Evolutionary conservation across 2,888 invertebrate species (phyloP).

Genomic region (Aphelenchoides bicaudatus): DNA sequence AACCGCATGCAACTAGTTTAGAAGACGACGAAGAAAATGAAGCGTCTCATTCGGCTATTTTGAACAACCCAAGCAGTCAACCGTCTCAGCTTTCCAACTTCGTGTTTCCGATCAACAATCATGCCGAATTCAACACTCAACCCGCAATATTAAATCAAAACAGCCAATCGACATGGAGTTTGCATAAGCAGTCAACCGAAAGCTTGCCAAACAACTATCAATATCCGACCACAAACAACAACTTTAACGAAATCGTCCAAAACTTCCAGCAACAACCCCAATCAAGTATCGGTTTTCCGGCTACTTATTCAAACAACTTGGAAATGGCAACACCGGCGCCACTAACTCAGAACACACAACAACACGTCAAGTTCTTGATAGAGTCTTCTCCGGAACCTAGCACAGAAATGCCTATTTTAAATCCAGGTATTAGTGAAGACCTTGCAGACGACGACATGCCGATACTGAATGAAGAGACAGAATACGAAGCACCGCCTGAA

Average conservation of each 20-base stretch:
- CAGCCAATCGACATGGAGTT: slow-evolving; percentile 3
- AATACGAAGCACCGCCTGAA: slow-evolving; percentile 27
- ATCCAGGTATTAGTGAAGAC: not conserved
- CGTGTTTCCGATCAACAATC: not conserved
- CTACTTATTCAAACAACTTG: not conserved
- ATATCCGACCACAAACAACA: not conserved
- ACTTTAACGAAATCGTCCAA: not conserved
- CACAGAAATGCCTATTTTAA: slow-evolving; percentile 6
- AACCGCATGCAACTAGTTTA: slow-evolving; percentile 31
- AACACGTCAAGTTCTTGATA: not conserved
- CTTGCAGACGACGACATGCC: slow-evolving; percentile 26
- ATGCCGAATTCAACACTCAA: too few relatives aligned
- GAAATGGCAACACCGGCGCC: not conserved
- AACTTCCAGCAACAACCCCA: slow-evolving; percentile 2
- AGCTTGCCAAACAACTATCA: not conserved
- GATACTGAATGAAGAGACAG: slow-evolving; percentile 23
- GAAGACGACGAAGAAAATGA: slow-evolving; percentile 30
- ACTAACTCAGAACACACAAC: too few relatives aligned
- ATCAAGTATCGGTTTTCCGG: not conserved
- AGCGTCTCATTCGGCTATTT: slow-evolving; percentile 16
- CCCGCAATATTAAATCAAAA: not conserved
- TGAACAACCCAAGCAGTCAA: not conserved
- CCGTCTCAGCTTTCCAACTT: not conserved
- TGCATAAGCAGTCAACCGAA: not conserved
- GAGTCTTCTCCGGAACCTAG: slow-evolving; percentile 4